Percentiles rank a stretch among this genome's conserved stretches.
These are phyloP conservation scores for Arion vulgaris DNA, from an alignment of 1,140 invertebrate species.

Conservation along the genomic window DNA sequence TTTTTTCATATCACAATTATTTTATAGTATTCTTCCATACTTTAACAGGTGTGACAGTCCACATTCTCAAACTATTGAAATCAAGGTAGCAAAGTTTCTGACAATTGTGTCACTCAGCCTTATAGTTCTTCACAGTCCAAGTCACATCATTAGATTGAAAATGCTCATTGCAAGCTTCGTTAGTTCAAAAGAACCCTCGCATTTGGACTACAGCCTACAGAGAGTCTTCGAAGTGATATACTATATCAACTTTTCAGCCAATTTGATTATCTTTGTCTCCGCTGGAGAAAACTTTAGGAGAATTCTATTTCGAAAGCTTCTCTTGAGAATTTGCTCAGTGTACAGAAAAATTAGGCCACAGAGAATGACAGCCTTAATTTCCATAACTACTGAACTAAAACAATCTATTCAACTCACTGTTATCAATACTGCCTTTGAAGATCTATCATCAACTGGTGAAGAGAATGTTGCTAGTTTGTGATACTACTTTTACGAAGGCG, in stretches of 20 bases:
- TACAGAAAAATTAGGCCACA: background rate
- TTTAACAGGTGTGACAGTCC: background rate
- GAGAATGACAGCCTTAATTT: background rate
- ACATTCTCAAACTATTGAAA: background rate
- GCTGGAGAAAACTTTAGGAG: constrained; percentile 14
- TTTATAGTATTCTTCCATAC: background rate
- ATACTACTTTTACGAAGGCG: no score
- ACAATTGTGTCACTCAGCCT: constrained; percentile 37
- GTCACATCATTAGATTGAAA: constrained; percentile 25
- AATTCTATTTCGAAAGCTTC: background rate
- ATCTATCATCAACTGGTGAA: background rate
- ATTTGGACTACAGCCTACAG: constrained; percentile 20
- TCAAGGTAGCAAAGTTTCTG: constrained; percentile 26
- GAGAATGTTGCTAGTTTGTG: background rate
- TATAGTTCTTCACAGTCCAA: constrained; percentile 34
- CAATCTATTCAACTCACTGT: background rate
- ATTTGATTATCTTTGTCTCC: constrained; percentile 1
- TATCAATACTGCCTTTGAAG: background rate
- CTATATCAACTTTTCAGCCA: constrained; percentile 38
- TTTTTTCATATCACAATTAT: no score
- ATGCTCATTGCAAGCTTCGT: constrained; percentile 24
- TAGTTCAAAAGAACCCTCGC: background rate
- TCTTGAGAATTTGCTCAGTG: background rate
- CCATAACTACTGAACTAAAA: background rate
- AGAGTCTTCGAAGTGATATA: constrained; percentile 36